Evolutionary conservation across 2,797 vertebrate genomes (phyloP), one percentile per base, ranked within the genome.

Genomic region (Chloroceryle amazona): DNA sequence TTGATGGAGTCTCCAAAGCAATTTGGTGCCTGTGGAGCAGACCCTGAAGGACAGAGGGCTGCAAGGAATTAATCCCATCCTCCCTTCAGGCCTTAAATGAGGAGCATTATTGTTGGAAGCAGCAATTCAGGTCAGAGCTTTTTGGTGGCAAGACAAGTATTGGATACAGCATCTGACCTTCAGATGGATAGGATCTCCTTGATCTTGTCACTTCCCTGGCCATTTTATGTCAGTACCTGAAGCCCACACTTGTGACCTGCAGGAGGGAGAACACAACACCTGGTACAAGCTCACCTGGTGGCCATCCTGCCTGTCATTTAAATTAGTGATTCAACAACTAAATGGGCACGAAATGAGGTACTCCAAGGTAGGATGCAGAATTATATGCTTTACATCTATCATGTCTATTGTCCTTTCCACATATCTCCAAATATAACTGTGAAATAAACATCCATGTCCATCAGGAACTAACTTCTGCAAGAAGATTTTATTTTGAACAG

Each of bases 181-280:
- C 11, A 52, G n/a, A 33, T 42, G 25, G 13, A 2, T 66, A 5
- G 19, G 20, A 17, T 28, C 60, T 76, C 23, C 65, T 74, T 72
- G 52, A 31, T 49, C 14, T 44, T 63, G 28, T 63, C 13, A 11
- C 35, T 66, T 66, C 60, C 75, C 74, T 15, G 31, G 49, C 31
- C 17, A 12, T 82, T 93, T 81, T 15, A 8, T 14, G 7, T 61
- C 25, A 9, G 14, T 66, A 42, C 6, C 9, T 51, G 42, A 57
- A 90, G 26, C 11, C 29, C 21, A 22, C 7, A 3, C 18, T 70
- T 65, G 13, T 68, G 41, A 66, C 14, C 26, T 46, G 2, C 0
- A 0, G 46, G 9, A 39, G 7, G 25, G 3, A 5, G 3, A 9
- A 31, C 14, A 15, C 8, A 13, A 20, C 41, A 41, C 10, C 11